Evolutionary conservation across 2,888 invertebrate genomes (phyloP).

Genomic region (Cyclophora punctaria): DNA sequence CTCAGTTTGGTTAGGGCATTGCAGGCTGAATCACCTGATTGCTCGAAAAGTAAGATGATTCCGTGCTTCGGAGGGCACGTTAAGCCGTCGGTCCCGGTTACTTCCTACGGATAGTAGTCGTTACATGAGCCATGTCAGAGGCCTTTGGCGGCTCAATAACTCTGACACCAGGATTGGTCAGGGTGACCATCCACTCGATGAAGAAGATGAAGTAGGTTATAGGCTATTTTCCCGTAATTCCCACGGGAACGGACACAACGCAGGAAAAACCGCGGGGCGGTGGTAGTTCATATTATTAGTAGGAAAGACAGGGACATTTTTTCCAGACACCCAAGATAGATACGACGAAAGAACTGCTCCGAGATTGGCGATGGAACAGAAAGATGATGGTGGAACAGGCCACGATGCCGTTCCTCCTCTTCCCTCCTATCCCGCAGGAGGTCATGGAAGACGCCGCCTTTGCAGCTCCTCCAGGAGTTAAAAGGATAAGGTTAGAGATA

Average conservation of each 20-base stretch:
- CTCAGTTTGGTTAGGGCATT: too few relatives aligned
- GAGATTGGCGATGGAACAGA: conserved; percentile 37
- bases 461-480: conserved; percentile 26
- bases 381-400: conserved; percentile 32
- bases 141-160: too few relatives aligned
- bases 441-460: conserved; percentile 41
- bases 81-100: too few relatives aligned
- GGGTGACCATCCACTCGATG: too few relatives aligned
- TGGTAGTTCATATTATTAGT: not conserved
- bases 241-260: not conserved
- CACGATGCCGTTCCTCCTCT: conserved; percentile 36
- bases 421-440: conserved; percentile 32
- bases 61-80: too few relatives aligned
- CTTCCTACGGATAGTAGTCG: too few relatives aligned
- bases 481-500: conserved; percentile 42
- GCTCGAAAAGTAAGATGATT: too few relatives aligned
- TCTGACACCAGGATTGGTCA: too few relatives aligned
- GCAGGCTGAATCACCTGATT: too few relatives aligned
- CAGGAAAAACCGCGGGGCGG: not conserved
- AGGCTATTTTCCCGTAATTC: not conserved
- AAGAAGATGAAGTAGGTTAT: too few relatives aligned
- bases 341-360: conserved; percentile 24
- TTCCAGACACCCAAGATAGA: conserved; percentile 25
- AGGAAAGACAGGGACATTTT: not conserved
- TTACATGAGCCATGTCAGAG: too few relatives aligned